Percentiles rank a stretch among this genome's conserved stretches.
Evolutionary conservation across 2,888 invertebrate species (phyloP).

Genomic region (Drosophila niveifrons): DNA sequence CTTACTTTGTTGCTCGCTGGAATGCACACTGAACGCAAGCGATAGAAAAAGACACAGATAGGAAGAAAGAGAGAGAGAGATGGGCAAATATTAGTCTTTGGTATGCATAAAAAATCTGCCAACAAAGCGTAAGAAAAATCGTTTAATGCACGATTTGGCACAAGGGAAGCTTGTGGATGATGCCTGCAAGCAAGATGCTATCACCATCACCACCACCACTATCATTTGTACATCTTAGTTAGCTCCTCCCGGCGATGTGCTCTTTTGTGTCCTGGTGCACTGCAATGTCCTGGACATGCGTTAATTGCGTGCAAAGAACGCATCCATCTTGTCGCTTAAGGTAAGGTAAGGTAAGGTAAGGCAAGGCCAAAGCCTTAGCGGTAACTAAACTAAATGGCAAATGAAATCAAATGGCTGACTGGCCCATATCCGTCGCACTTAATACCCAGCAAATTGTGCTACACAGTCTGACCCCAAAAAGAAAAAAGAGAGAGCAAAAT

Average conservation of each 20-base stretch:
- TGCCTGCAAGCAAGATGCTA: neutral
- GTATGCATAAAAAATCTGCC: constrained; percentile 48
- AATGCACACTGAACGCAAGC: constrained; percentile 12
- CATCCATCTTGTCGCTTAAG: constrained; percentile 29
- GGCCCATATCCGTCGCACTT: constrained; percentile 46
- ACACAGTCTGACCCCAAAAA: constrained; percentile 15
- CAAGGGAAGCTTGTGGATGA: constrained; percentile 1
- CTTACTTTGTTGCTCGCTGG: constrained; percentile 9
- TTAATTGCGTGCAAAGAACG: constrained; percentile 40
- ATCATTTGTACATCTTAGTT: neutral
- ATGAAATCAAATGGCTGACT: constrained; percentile 62
- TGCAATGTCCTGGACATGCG: constrained; percentile 25
- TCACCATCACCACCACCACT: neutral
- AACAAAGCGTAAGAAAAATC: constrained; percentile 57
- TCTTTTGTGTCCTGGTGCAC: constrained; percentile 11
- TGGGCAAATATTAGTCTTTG: constrained; percentile 39
- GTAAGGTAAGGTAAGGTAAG: no score
- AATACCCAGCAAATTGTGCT: constrained; percentile 45
- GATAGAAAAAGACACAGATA: neutral
- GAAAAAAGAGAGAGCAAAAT: neutral
- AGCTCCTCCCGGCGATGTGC: neutral
- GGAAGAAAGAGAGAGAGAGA: constrained; percentile 1
- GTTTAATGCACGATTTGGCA: constrained; percentile 65
- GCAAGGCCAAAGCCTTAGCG: constrained; percentile 22
- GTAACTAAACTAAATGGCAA: constrained; percentile 43